Evolutionary conservation across 2,888 invertebrate species (phyloP), one percentile per base, ranked within the genome.

Genomic region (Helobdella robusta): DNA sequence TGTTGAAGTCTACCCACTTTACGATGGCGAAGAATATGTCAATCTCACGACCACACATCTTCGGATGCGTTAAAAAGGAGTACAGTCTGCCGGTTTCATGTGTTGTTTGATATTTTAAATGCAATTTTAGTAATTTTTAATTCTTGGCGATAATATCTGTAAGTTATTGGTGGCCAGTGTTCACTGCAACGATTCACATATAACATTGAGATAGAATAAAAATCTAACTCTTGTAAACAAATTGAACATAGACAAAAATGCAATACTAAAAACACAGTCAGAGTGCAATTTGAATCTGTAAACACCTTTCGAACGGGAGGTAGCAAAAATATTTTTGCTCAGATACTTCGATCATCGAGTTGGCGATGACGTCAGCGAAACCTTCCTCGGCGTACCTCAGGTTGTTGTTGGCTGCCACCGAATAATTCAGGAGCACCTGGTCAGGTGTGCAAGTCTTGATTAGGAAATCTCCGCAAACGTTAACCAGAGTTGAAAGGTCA

Each of bases 1-100:
- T 48, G 46, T 66, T 52, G 63, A 59, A 64, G 54, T 68, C 68
- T 6, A 67, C 40, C 68, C 68, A 68, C n/a, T 59, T 48, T 28
- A 65, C 66, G 1, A 68, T 36, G 25, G 67, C 58, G 18, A 59
- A 40, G 63, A 68, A 68, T 8, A 68, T 54, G 48, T 68, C 67
- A 28, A 68, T 60, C 59, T 68, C 68, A 2, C 50, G 20, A 28
- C 61, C 54, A 36, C 66, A 66, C 15, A 63, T 50, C 50, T 35
- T 32, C 34, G 64, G 23, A 25, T 59, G 44, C 6, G 66, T 46
- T 8, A 66, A 20, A 48, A 48, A 23, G 48, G n/a, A n/a, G n/a
- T n/a, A n/a, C n/a, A n/a, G n/a, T n/a, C n/a, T n/a, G n/a, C n/a
- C n/a, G n/a, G n/a, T n/a, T n/a, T n/a, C n/a, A n/a, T n/a, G n/a